phyloP scores from a whole-genome alignment of 2,797 vertebrate genomes.

The Streptopelia turtur region DNA sequence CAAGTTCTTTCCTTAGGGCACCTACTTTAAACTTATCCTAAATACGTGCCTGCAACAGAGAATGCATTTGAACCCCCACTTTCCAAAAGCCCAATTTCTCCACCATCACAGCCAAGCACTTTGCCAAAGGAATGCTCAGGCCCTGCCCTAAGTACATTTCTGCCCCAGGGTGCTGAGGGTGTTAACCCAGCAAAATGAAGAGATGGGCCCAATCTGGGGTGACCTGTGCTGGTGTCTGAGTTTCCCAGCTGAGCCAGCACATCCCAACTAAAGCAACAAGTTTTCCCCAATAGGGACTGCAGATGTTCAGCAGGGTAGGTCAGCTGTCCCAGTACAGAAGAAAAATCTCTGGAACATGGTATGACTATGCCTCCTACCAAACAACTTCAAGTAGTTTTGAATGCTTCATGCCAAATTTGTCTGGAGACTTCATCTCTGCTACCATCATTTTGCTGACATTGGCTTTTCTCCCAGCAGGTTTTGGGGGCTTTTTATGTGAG shows the following conservation, averaged over 20 bases:
- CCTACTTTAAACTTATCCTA: neutral
- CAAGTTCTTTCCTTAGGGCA: neutral
- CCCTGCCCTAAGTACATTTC: constrained; percentile 3
- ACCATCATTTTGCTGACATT: neutral
- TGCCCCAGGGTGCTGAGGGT: constrained; percentile 13
- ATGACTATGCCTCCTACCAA: neutral
- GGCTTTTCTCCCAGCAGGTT: neutral
- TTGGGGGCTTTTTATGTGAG: neutral
- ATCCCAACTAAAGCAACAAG: no score
- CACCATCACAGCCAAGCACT: neutral
- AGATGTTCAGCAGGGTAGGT: constrained; percentile 9
- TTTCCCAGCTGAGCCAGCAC: neutral
- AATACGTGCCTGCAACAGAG: neutral
- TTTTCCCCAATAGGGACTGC: neutral
- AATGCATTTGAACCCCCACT: neutral
- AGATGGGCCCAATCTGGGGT: neutral
- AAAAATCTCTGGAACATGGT: neutral
- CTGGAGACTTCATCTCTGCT: neutral
- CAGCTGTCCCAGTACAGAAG: constrained; percentile 41
- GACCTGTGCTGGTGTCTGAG: constrained; percentile 41
- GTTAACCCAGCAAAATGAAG: constrained; percentile 56
- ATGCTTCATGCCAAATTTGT: neutral
- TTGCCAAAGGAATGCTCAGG: neutral
- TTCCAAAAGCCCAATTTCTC: neutral
- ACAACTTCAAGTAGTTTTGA: neutral